A percentile compares a stretch with the other conserved stretches of the same genome.
Evolutionary conservation across 2,113 vertebrate species (phyloP).

Genomic region (Equus przewalskii): DNA sequence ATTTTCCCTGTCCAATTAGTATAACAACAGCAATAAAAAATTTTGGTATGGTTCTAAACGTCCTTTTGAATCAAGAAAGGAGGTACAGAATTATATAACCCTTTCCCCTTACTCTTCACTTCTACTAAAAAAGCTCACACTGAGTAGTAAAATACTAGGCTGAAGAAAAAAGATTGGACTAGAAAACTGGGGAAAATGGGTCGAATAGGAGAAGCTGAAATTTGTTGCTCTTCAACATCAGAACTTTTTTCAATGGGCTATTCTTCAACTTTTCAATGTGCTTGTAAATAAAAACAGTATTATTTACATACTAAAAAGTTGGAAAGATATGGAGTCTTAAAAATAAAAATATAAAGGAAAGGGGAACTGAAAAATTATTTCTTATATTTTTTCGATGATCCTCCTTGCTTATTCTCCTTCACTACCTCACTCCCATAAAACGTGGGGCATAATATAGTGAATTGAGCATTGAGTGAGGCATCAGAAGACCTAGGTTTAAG

Average conservation of each 20-base stretch:
- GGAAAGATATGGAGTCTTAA: neutral
- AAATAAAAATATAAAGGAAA: slow-evolving; percentile 32
- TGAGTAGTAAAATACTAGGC: slow-evolving; percentile 4
- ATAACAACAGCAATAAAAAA: neutral
- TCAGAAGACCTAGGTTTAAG: neutral
- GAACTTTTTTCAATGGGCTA: slow-evolving; percentile 28
- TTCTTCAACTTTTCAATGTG: slow-evolving; percentile 46
- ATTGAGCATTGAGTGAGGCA: neutral
- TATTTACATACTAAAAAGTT: slow-evolving; percentile 54
- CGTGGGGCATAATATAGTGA: neutral
- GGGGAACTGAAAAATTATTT: neutral
- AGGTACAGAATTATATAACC: neutral
- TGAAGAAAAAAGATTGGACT: slow-evolving; percentile 15
- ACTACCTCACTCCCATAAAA: slow-evolving; percentile 7
- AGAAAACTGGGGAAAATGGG: slow-evolving; percentile 2
- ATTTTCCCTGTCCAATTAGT: neutral
- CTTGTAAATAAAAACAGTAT: slow-evolving; percentile 6
- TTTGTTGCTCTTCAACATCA: slow-evolving; percentile 14
- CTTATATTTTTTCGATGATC: neutral
- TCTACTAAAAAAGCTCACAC: neutral
- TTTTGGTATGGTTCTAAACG: slow-evolving; percentile 21
- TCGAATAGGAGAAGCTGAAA: slow-evolving; percentile 29
- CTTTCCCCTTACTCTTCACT: neutral
- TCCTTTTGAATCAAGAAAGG: slow-evolving; percentile 47
- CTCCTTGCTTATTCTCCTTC: neutral